Evolutionary conservation across 2,888 invertebrate genomes (phyloP), one percentile per base, ranked within the genome.

Genomic region (Heteropelma amictum): DNA sequence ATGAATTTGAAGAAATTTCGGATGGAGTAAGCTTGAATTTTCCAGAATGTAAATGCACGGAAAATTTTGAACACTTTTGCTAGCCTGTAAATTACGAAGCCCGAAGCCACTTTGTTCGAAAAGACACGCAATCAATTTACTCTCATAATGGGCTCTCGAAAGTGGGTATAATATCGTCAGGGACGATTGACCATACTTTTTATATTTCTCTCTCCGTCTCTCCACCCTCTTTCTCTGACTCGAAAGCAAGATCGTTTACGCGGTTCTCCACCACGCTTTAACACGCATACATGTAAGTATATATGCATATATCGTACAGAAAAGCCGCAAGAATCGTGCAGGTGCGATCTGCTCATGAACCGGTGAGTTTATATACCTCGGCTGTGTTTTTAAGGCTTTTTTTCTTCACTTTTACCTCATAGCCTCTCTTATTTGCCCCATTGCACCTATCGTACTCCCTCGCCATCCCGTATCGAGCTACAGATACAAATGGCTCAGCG

Each of bases 331-430:
- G 81, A 83, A 85, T 82, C 79, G 81, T 80, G 83, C 85, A 85
- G 85, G 85, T 85, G 85, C 83, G 84, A 81, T 79, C 72, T 80
- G 78, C 80, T 82, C 79, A 79, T 77, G 78, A 79, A 81, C 78
- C 72, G 77, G 49, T 64, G 65, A 69, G 63, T 77, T 77, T 77
- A 77, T 71, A 73, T 73, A 58, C 74, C 70, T 65, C 53, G 71
- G 38, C 58, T 77, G 71, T 75, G 75, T 69, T 71, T 79, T 60
- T 30, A 67, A 42, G 45, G 35, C 19, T 45, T 40, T 56, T 45
- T 49, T 64, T 64, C 38, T 26, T 64, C 10, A 17, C 72, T 77
- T 63, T 75, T 73, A 49, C 72, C 38, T 74, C 33, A 54, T 67
- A 72, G 65, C 21, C 30, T 17, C 45, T 35, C 45, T 70, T 70